Base-by-base conservation (phyloP, 2,888 invertebrate species). In the Drosophila bunnanda region DNA sequence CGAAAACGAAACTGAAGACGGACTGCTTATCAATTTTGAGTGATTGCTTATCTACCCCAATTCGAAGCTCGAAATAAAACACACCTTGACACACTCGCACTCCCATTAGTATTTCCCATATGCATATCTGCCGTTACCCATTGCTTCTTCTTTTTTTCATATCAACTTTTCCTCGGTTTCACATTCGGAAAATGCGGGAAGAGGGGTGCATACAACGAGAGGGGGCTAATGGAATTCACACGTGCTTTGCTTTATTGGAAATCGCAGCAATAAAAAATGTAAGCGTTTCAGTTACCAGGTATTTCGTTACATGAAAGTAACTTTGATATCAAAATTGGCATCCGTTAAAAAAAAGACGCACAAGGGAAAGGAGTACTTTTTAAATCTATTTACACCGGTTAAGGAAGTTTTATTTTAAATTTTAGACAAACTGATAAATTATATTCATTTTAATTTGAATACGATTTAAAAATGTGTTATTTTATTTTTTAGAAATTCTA, bases 41-140 rank as follows among this genome's bases (percentile, higher is more conserved):
- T 28, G 48, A 67, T 67, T 68, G 66, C 66, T 67, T 67, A 67
- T 67, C 66, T 67, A 67, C 66, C 66, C 65, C 64, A 54, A 44
- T 34, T 22, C 65, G 43, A 65, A 44, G 17, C 20, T 62, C 30
- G 38, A 61, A 67, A 48, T 34, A 48, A 66, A 48, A 39, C 66
- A 48, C 65, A 65, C 65, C 66, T 46, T 66, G 52, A 36, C 50
- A 52, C 22, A 30, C 25, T 39, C 28, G 39, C 13, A n/a, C 15
- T 22, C 46, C 12, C 30, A 4, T 17, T 30, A 30, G 17, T 48
- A 48, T 17, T 60, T 60, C 8, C 46, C 32, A 64, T 55, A 46
- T 68, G 28, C 56, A 55, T 34, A 39, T 65, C 52, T 55, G 28
- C 28, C 28, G 32, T 56, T 43, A 41, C 32, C 59, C 59, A 1